Conservation (phyloP, 2,888 invertebrate species). For the Spisula solida region DNA sequence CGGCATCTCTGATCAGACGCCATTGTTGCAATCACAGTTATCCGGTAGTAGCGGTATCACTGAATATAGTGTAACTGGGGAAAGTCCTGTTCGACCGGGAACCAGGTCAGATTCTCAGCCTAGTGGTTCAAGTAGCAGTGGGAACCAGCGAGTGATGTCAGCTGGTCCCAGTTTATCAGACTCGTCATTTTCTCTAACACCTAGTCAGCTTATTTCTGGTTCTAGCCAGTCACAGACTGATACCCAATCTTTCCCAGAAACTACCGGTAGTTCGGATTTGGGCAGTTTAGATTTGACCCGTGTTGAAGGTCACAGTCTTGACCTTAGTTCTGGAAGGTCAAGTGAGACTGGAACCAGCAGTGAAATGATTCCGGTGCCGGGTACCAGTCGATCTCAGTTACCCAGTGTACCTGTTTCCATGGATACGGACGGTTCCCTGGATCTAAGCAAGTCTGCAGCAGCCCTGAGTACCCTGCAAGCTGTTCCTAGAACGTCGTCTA, state of each 20-base stretch:
- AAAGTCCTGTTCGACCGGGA: constrained; percentile 48
- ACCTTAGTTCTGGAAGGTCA: constrained; percentile 58
- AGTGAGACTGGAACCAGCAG: constrained; percentile 17
- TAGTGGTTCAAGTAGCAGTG: constrained; percentile 44
- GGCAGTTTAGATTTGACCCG: constrained; percentile 58
- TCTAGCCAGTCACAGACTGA: constrained; percentile 52
- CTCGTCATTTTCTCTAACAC: constrained; percentile 12
- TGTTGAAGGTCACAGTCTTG: constrained; percentile 52
- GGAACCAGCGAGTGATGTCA: constrained; percentile 69
- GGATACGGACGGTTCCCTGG: constrained; percentile 68
- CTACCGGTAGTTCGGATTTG: constrained; percentile 23
- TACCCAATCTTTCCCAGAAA: neutral
- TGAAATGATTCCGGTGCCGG: constrained; percentile 12
- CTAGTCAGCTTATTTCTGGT: constrained; percentile 20
- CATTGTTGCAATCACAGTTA: constrained; percentile 54
- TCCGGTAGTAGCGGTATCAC: constrained; percentile 60
- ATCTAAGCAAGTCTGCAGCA: constrained; percentile 67
- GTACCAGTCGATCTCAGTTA: constrained; percentile 23
- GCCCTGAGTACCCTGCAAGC: constrained; percentile 58
- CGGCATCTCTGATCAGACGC: neutral
- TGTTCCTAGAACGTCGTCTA: constrained; percentile 44
- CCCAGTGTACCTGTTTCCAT: constrained; percentile 31
- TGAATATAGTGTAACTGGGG: constrained; percentile 65
- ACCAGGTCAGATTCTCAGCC: constrained; percentile 56
- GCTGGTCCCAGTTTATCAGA: constrained; percentile 62